Evolutionary conservation across 30 jellyfish, hydroid and myxozoan species (phyloP), one percentile per base, ranked within the genome.

Genomic region (Rhopilema esculentum): DNA sequence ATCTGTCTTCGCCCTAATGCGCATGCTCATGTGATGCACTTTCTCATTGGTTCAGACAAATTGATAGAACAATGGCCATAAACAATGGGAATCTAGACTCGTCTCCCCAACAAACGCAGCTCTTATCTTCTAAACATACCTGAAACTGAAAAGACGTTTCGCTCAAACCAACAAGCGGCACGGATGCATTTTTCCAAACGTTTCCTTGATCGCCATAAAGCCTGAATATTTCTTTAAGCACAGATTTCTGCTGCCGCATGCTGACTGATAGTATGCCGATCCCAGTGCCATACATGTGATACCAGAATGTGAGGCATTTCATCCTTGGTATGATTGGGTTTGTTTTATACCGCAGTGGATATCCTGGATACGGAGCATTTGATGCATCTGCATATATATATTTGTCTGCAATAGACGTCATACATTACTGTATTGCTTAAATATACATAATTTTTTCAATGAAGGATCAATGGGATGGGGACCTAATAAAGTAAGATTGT

Each of bases 251-350:
- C 22, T 84, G 89, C 75, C 52, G 33, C 20, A 70, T 25, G 32
- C 82, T 77, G 19, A 91, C 93, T 9, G 84, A 66, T 21, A 91
- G 88, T 49, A 76, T 52, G 29, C 91, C 97, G 28, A 91, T 78
- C 84, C 84, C 92, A 1, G 78, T 88, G 27, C 97, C 97, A 85
- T 69, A 48, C 97, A 91, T 91, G 73, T 91, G 94, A 66, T 84
- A 91, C 97, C 97, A 84, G 64, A 91, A 91, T 17, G 91, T 27
- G 8, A 91, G 82, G 50, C 97, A 91, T 27, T 78, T 77, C 69
- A 33, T 57, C 29, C 22, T 33, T 24, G 93, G 93, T 26, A 72
- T 32, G 1, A 71, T n/a, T 4, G 87, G 81, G 8, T 66, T 62
- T 66, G 93, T 84, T 21, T 31, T 53, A 79, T 84, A 84, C 23